Conservation (phyloP, 2,113 vertebrate genomes). For the Lipophrys pholis region DNA sequence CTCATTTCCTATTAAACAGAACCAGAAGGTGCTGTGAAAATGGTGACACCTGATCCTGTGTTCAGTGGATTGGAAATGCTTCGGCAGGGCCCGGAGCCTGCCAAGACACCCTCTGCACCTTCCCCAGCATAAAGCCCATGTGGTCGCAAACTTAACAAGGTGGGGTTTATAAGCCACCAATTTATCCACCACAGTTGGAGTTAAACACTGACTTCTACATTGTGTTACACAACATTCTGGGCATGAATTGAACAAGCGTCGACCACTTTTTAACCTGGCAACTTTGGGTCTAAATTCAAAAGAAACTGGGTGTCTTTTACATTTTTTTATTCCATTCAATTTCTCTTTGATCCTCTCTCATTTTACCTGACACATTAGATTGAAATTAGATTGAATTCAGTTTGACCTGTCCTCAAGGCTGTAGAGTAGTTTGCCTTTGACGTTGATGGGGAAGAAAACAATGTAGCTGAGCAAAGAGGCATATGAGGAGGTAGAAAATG, state of each 20-base stretch:
- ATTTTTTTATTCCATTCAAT: background rate
- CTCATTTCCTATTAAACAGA: slow-evolving; percentile 86
- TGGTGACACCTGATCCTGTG: slow-evolving; percentile 86
- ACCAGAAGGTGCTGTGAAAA: slow-evolving; percentile 88
- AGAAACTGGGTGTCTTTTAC: no score
- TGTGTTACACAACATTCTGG: background rate
- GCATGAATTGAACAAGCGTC: slow-evolving; percentile 17
- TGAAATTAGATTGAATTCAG: slow-evolving; percentile 61
- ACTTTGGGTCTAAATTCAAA: slow-evolving; percentile 47
- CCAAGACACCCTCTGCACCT: slow-evolving; percentile 70
- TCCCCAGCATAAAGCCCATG: slow-evolving; percentile 53
- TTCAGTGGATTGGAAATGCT: slow-evolving; percentile 75
- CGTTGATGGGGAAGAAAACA: slow-evolving; percentile 68
- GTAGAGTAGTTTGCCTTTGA: slow-evolving; percentile 74
- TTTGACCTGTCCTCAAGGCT: slow-evolving; percentile 74
- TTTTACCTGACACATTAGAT: slow-evolving; percentile 76
- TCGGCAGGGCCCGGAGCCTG: slow-evolving; percentile 61
- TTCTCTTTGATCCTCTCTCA: slow-evolving; percentile 66
- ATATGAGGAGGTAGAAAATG: slow-evolving; percentile 34
- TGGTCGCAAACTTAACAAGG: slow-evolving; percentile 17
- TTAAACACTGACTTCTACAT: background rate
- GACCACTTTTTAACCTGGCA: slow-evolving; percentile 17
- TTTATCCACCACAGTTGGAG: slow-evolving; percentile 28
- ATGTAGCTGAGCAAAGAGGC: slow-evolving; percentile 33
- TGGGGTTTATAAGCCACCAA: slow-evolving; percentile 25